Conservation (phyloP, 2,113 vertebrate species). For the Myodes glareolus region DNA sequence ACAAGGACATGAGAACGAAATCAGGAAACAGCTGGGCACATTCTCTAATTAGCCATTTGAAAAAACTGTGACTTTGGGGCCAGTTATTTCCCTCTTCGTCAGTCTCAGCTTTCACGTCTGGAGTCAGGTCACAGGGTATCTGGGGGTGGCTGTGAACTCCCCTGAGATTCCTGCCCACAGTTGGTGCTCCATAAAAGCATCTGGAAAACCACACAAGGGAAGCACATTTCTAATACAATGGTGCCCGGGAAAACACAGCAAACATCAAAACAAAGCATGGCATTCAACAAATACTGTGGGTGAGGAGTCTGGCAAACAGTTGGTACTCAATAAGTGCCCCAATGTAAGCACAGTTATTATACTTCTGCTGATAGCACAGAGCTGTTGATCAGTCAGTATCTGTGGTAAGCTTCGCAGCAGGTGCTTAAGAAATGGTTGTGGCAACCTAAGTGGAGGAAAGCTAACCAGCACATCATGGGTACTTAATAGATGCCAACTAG, state of each 20-base stretch:
- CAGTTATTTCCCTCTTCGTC: neutral
- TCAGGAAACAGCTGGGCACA: neutral
- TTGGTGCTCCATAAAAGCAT: neutral
- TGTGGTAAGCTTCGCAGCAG: neutral
- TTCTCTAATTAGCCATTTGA: neutral
- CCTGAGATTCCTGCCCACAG: neutral
- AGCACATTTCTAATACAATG: fast-evolving
- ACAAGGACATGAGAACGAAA: neutral
- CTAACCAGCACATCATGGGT: neutral
- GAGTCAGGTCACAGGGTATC: neutral
- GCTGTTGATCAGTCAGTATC: neutral
- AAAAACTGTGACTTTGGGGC: neutral
- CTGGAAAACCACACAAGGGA: neutral
- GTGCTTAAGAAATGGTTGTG: neutral
- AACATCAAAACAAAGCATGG: neutral
- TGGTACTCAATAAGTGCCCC: neutral
- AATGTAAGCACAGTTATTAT: neutral
- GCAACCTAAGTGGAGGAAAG: neutral
- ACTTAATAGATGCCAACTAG: neutral
- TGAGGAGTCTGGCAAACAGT: neutral
- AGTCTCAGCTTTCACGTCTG: neutral
- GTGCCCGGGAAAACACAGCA: neutral
- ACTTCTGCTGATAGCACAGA: neutral
- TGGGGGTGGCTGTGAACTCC: neutral
- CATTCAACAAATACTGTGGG: no score